Evolutionary conservation across 2,797 vertebrate genomes (phyloP), one percentile per base, ranked within the genome.

Genomic region (Ceyx erithaca): DNA sequence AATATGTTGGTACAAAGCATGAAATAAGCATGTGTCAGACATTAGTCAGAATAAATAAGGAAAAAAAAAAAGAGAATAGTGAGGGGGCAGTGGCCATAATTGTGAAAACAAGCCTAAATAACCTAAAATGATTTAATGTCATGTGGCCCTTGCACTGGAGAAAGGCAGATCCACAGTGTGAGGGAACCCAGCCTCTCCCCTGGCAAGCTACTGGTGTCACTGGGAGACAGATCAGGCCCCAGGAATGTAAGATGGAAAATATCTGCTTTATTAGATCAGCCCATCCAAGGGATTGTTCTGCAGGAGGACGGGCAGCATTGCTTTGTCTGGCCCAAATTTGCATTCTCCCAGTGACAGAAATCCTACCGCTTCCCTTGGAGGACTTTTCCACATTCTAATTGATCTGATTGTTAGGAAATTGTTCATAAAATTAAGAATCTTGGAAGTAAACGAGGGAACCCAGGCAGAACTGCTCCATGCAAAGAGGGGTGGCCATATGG

Each of bases 361-460:
- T 92, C 90, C 91, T 64, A 88, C 61, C 43, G 77, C 96, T 96
- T 87, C 96, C 91, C 91, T 95, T 87, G 73, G 95, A 97, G 96
- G 88, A 85, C 86, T 92, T 94, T 93, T 95, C 89, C 81, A 61
- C 46, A 70, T 92, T 94, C 92, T 97, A 97, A 97, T 97, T 97
- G 96, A 95, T 87, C 93, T 95, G 92, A 96, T 96, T 96, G 94
- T 97, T 96, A 91, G 96, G 97, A 97, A 98, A 97, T 97, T 96
- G 96, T 97, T 97, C 96, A 94, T 96, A 97, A 97, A 97, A 97
- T 95, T 95, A 95, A 92, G 95, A 96, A 91, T 94, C 86, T 85
- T 76, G 81, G 87, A 85, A 95, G 85, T 40, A 93, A 96, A 71
- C 7, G 66, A 89, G 96, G 87, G 90, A 94, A 92, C 87, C 92